A percentile compares a stretch with the other conserved stretches of the same genome.
These are phyloP conservation scores for Bradypodion pumilum DNA, from an alignment of 2,797 vertebrate species.

Conservation along the genomic window DNA sequence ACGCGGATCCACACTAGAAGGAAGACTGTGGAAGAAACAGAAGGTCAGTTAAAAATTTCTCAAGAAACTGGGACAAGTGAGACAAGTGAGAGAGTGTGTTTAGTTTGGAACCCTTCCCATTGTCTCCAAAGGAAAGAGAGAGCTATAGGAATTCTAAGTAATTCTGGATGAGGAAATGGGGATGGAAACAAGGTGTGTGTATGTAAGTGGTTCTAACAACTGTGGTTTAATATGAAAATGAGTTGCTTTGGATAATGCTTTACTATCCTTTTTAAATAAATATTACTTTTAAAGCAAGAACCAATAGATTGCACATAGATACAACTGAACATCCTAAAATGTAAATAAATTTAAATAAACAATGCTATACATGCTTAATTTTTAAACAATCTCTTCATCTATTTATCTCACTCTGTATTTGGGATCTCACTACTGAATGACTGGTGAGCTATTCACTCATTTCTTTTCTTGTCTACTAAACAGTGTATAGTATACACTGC, in stretches of 20 bases:
- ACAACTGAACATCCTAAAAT: neutral
- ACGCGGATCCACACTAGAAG: too few species aligned
- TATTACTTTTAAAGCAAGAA: neutral
- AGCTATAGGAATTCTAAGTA: neutral
- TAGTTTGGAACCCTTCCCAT: neutral
- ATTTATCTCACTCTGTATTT: too few species aligned
- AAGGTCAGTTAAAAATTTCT: too few species aligned
- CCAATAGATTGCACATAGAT: neutral
- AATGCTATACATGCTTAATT: too few species aligned
- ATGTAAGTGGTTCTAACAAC: neutral
- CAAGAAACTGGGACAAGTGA: neutral
- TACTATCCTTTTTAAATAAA: neutral
- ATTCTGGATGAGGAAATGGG: neutral
- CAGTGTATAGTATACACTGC: too few species aligned
- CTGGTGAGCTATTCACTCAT: too few species aligned
- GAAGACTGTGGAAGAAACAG: too few species aligned
- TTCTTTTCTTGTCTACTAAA: too few species aligned
- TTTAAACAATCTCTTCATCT: too few species aligned
- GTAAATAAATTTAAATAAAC: neutral
- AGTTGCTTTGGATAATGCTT: neutral
- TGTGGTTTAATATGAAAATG: neutral
- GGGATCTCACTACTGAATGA: too few species aligned
- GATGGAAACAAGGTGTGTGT: neutral
- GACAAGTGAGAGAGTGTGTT: neutral
- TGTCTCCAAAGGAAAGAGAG: neutral